Evolutionary conservation across 2,797 vertebrate species (phyloP).

Genomic region (Ciconia nigra): DNA sequence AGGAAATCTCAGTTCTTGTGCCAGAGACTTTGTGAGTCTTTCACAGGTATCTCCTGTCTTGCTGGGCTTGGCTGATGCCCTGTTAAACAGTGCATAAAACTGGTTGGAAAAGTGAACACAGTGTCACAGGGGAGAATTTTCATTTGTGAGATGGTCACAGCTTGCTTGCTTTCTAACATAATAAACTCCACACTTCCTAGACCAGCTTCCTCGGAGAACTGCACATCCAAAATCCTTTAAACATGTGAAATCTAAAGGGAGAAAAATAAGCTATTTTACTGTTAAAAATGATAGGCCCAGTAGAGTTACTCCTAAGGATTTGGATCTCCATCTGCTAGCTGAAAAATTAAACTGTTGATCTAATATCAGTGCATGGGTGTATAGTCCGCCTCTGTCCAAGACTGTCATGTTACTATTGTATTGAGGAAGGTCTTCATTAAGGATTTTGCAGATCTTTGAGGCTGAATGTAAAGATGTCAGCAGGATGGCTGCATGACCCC

Average conservation of each 20-base stretch:
- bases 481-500: background rate
- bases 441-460: background rate
- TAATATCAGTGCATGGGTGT: background rate
- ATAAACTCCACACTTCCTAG: background rate
- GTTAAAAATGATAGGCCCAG: background rate
- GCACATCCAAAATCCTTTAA: background rate
- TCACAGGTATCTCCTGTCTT: background rate
- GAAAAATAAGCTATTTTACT: constrained; percentile 19
- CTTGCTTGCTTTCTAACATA: background rate
- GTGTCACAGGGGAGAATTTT: background rate
- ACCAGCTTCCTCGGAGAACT: background rate
- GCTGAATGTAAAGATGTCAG: background rate
- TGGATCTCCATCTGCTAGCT: background rate
- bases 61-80: background rate
- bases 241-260: background rate
- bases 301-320: background rate
- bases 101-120: background rate
- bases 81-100: constrained; percentile 26
- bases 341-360: background rate
- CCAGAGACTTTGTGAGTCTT: background rate
- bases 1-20: background rate
- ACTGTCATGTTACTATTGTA: background rate
- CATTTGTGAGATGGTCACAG: constrained; percentile 4
- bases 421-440: background rate
- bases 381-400: background rate